These are phyloP conservation scores for Dendrolimus pini DNA, from an alignment of 2,888 invertebrate genomes.

Conservation along the genomic window DNA sequence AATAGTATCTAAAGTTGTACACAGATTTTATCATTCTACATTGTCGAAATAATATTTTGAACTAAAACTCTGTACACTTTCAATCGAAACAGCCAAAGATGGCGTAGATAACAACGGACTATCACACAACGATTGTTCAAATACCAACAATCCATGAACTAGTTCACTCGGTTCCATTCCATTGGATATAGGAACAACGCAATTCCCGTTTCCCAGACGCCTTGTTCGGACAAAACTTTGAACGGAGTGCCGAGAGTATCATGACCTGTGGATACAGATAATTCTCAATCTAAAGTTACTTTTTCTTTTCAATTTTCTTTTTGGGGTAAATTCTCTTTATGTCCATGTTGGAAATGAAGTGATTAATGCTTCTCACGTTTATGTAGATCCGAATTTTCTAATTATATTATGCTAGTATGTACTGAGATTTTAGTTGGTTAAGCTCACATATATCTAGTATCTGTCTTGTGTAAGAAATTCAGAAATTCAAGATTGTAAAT, in stretches of 20 bases:
- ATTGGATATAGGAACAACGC: constrained; percentile 2
- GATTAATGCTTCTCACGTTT: no score
- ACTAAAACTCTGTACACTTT: background rate
- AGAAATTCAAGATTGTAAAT: no score
- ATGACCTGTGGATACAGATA: background rate
- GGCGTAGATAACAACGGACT: background rate
- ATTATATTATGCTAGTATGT: no score
- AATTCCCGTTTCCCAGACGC: background rate
- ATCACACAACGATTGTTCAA: background rate
- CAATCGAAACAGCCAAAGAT: background rate
- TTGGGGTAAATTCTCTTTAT: background rate
- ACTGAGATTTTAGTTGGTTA: no score
- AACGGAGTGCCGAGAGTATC: background rate
- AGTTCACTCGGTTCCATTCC: background rate
- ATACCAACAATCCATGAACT: background rate
- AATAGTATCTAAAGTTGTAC: no score
- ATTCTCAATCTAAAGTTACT: background rate
- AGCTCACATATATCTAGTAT: no score
- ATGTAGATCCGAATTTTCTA: no score
- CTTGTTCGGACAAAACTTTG: background rate
- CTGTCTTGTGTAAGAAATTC: no score
- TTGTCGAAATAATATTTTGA: background rate
- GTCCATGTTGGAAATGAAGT: no score
- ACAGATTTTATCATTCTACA: no score
- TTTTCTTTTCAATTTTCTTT: background rate